Evolutionary conservation across 2,888 invertebrate species (phyloP), one percentile per base, ranked within the genome.

Genomic region (Diloba caeruleocephala): DNA sequence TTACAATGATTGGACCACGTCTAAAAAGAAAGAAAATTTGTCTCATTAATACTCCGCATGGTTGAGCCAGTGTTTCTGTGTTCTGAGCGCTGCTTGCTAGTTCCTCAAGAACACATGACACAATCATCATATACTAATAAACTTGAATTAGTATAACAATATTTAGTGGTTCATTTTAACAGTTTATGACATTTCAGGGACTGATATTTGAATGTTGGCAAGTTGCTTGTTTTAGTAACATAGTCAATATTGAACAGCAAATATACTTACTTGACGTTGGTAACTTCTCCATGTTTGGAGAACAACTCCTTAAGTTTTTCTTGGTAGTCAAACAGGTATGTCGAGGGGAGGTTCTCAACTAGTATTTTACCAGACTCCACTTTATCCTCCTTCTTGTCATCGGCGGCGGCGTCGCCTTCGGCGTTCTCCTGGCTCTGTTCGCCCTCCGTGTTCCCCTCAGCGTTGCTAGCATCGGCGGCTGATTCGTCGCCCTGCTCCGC

Each of bases 1-100:
- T 92, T 82, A 93, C 93, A 90, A 93, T 90, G 91, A 93, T 92
- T 89, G 93, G 93, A 92, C 93, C 93, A 93, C 93, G 93, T 93
- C 93, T 93, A 93, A 89, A 93, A 93, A 92, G 86, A 91, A 92
- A 92, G 87, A 91, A 92, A 90, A 89, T 86, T 81, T 85, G 85
- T 85, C 84, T 87, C 74, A 82, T 93, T 93, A 93, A 92, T 92
- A 87, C 85, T 90, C 87, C 87, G 83, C 79, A 81, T 74, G 61
- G 69, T 68, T 32, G 61, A 70, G 67, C 68, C 69, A 68, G 76
- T 80, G 78, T 68, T 57, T 14, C 29, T 66, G 66, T 57, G 78
- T 80, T 81, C 84, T 60, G 79, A 80, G 84, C 82, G 85, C 84
- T 59, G 68, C 76, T 85, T 56, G 79, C 89, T 46, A 82, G 61